These are phyloP conservation scores for Apodemus speciosus DNA, from an alignment of 2,113 vertebrate species.

Conservation along the genomic window DNA sequence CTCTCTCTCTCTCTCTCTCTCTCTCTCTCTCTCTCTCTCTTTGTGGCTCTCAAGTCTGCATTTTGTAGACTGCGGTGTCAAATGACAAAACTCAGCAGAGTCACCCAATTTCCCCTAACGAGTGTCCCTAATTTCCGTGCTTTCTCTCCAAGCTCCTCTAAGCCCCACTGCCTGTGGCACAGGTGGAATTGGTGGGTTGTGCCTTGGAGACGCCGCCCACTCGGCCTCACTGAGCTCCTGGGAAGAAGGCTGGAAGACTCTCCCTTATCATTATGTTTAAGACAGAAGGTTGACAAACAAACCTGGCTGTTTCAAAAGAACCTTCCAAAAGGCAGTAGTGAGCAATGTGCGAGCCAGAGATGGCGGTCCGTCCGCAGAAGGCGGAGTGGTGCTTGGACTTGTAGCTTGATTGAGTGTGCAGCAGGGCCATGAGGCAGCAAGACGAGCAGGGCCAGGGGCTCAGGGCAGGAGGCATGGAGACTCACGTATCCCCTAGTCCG, in stretches of 20 bases:
- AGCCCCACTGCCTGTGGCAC: not conserved
- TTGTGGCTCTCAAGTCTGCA: not conserved
- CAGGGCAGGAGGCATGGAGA: not conserved
- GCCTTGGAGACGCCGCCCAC: not conserved
- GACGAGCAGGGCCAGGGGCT: no score
- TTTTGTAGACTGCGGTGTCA: no score
- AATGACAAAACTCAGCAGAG: not conserved
- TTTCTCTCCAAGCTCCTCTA: not conserved
- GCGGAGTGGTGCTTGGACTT: not conserved
- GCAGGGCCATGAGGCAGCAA: rapidly evolving
- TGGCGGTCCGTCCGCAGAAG: not conserved
- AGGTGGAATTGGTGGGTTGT: not conserved
- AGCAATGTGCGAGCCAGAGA: no score
- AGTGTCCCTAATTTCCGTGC: rapidly evolving
- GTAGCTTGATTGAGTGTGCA: rapidly evolving
- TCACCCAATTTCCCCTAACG: not conserved
- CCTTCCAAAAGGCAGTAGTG: not conserved
- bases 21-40: no score
- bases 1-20: not conserved
- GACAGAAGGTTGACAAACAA: not conserved
- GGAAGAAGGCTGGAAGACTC: not conserved
- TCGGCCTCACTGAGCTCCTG: not conserved
- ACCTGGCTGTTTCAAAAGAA: not conserved
- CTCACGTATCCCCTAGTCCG: not conserved
- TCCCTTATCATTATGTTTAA: not conserved